Evolutionary conservation across 1,140 invertebrate genomes (phyloP), one percentile per base, ranked within the genome.

Genomic region (Antheraea pernyi): DNA sequence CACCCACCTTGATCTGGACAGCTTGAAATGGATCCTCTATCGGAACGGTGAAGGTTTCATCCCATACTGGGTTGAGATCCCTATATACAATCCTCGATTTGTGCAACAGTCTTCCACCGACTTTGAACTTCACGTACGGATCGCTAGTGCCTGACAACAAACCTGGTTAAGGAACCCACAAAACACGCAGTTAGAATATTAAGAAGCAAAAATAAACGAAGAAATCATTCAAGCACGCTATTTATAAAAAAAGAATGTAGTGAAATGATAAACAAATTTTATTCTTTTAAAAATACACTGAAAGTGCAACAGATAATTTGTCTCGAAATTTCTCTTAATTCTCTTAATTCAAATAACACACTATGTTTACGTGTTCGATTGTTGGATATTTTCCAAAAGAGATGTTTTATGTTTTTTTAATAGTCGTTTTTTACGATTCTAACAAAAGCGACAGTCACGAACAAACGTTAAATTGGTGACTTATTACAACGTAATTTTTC

Each of bases 91-190:
- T 98, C 89, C 97, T 96, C 73, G 97, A 98, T 92, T 99, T 99
- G 93, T 99, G 98, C 70, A 99, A 94, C 75, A 99, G 94, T 58
- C 97, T 94, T 53, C 97, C 97, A 19, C 95, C 96, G 61, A 97
- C 94, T 93, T 98, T 98, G 91, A 99, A 99, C 94, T 99, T 99
- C 63, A 99, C 98, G 90, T 99, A 99, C 11, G 99, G 98, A 94
- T 99, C 99, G 89, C 98, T 99, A 46, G 97, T 96, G 72, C 98
- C 98, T 98, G 93, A 85, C 92, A 94, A 91, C 79, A 92, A 88
- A 73, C 89, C 92, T 93, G 89, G 83, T 84, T 85, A 86, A 86
- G 83, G 83, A 88, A 78, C 83, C 86, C 82, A 85, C 86, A 83
- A 87, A 86, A 79, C 42, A 67, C 66, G 67, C 59, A 73, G 83